Conservation (phyloP, 2,888 invertebrate species). For the Agrochola circellaris region DNA sequence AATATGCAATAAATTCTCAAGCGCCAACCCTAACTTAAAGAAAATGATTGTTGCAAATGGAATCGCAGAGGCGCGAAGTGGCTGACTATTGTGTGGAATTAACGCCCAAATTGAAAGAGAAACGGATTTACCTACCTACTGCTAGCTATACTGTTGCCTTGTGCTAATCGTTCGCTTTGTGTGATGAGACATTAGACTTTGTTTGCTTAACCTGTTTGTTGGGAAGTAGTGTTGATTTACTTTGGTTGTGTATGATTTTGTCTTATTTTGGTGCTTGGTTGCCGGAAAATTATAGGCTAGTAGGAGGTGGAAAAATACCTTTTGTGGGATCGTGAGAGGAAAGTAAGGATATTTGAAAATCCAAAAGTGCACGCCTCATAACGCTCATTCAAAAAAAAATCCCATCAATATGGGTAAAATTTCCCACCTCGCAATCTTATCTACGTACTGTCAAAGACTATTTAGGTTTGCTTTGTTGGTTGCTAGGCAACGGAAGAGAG, state of each 20-base stretch:
- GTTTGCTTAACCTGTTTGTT: slow-evolving; percentile 20
- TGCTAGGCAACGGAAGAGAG: no score
- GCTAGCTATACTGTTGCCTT: slow-evolving; percentile 17
- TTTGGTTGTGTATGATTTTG: background rate
- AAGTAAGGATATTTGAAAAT: background rate
- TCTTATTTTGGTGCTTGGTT: background rate
- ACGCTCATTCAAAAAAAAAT: no score
- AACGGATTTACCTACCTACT: slow-evolving; percentile 14
- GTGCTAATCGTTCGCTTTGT: slow-evolving; percentile 46
- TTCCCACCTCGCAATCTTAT: no score
- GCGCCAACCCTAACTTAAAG: slow-evolving; percentile 69
- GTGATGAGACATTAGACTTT: slow-evolving; percentile 9
- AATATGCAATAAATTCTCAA: background rate
- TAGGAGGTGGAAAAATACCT: background rate
- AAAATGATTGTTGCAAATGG: slow-evolving; percentile 68
- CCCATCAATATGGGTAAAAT: no score
- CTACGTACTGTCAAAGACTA: no score
- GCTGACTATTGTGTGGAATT: slow-evolving; percentile 54
- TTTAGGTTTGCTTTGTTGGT: no score
- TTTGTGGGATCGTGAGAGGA: background rate
- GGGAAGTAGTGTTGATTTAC: slow-evolving; percentile 19
- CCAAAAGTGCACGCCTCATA: no score
- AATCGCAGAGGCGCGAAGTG: slow-evolving; percentile 54
- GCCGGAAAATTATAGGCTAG: background rate
- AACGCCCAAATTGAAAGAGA: slow-evolving; percentile 56